Percentiles rank a stretch among this genome's conserved stretches.
These are phyloP conservation scores for Macrotus californicus DNA, from an alignment of 2,113 vertebrate species.

Conservation along the genomic window DNA sequence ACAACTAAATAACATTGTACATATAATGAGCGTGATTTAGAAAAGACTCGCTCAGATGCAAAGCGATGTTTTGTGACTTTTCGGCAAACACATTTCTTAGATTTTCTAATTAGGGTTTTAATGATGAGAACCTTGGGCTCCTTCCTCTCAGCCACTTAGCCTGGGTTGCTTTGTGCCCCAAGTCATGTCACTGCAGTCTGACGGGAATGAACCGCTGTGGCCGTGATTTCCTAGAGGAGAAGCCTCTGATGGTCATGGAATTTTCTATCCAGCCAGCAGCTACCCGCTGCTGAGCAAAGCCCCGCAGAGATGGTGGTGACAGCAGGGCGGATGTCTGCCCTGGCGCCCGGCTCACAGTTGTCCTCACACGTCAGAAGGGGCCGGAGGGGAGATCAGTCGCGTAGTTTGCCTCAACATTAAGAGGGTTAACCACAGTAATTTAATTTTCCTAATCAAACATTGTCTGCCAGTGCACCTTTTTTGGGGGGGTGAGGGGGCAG, in stretches of 20 bases:
- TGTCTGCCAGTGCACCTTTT: not conserved
- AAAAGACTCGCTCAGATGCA: not conserved
- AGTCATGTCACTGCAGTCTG: not conserved
- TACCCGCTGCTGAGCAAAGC: not conserved
- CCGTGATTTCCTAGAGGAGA: not conserved
- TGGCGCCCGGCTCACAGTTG: too few species aligned
- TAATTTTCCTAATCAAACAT: not conserved
- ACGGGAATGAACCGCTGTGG: not conserved
- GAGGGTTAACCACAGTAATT: not conserved
- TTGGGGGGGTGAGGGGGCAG: rapidly evolving
- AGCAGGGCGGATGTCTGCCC: not conserved
- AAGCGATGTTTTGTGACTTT: not conserved
- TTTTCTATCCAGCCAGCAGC: not conserved
- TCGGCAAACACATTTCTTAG: not conserved
- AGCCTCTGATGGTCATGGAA: not conserved
- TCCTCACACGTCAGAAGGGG: not conserved
- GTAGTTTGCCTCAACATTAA: not conserved
- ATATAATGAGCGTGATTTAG: not conserved
- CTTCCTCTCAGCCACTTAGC: not conserved
- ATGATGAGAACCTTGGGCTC: not conserved
- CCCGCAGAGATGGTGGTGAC: not conserved
- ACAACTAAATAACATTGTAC: not conserved
- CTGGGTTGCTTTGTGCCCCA: not conserved
- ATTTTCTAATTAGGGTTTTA: not conserved
- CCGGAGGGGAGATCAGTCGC: not conserved